A percentile compares a stretch with the other conserved stretches of the same genome.
Evolutionary conservation across 1,140 invertebrate species (phyloP).

Genomic region (Cotesia glomerata): DNA sequence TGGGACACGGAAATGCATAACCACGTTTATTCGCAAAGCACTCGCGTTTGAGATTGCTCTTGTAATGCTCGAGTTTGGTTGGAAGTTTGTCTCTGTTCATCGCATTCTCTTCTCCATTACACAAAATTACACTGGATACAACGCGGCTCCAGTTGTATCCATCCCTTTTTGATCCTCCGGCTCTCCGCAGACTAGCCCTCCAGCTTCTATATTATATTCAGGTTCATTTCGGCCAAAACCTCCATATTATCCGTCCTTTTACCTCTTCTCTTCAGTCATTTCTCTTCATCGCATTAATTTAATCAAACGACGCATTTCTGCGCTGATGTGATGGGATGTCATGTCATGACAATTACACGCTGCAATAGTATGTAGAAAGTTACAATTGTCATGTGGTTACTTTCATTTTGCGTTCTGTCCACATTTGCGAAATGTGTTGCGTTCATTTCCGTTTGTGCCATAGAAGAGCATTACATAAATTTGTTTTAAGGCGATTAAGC

Average conservation of each 20-base stretch:
- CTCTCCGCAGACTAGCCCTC: too few species aligned
- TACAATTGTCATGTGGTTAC: slow-evolving; percentile 27
- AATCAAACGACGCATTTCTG: slow-evolving; percentile 8
- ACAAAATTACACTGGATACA: not conserved
- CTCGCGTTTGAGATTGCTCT: slow-evolving; percentile 30
- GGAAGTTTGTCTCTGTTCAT: not conserved
- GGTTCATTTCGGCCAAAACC: too few species aligned
- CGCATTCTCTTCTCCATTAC: not conserved
- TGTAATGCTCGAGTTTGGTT: slow-evolving; percentile 29
- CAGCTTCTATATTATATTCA: too few species aligned
- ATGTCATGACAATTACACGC: too few species aligned
- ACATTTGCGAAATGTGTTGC: slow-evolving; percentile 19
- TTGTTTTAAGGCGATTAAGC: too few species aligned
- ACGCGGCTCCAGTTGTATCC: not conserved
- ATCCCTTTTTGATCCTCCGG: too few species aligned
- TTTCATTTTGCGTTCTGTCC: slow-evolving; percentile 21
- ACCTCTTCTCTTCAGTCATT: too few species aligned
- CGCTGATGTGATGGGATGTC: not conserved
- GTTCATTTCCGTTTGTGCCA: not conserved
- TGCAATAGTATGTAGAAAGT: slow-evolving; percentile 25
- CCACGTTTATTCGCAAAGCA: slow-evolving; percentile 29
- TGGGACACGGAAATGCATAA: slow-evolving; percentile 24
- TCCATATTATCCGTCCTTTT: too few species aligned
- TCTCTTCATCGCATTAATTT: not conserved
- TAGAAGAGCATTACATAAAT: too few species aligned